Conservation (phyloP, 2,888 invertebrate species). For the Hermaeophaga mercurialis region DNA sequence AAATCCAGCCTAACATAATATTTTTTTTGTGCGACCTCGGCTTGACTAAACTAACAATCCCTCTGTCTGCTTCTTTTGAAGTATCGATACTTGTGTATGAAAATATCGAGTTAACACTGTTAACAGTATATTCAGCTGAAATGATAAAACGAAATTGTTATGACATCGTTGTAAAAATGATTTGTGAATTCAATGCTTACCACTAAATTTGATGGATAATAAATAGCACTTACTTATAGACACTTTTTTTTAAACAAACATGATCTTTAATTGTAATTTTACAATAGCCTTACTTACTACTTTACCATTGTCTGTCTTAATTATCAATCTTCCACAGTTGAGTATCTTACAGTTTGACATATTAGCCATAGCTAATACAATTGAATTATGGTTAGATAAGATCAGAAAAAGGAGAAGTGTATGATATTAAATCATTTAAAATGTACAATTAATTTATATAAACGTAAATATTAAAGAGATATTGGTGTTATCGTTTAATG, state of each 20-base stretch:
- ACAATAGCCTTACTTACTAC: too few relatives aligned
- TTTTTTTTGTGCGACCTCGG: not conserved
- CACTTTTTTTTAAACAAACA: too few relatives aligned
- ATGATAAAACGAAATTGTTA: not conserved
- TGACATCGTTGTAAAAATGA: not conserved
- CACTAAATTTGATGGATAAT: too few relatives aligned
- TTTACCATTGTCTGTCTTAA: too few relatives aligned
- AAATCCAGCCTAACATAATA: conserved; percentile 11
- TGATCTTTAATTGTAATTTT: too few relatives aligned
- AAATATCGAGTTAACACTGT: not conserved
- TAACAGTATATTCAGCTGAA: conserved; percentile 23
- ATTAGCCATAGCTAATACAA: too few relatives aligned
- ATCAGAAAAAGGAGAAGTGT: not conserved
- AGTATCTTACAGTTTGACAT: too few relatives aligned
- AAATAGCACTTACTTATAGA: too few relatives aligned
- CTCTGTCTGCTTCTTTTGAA: not conserved
- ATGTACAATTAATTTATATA: conserved; percentile 1
- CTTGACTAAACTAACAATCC: conserved; percentile 2
- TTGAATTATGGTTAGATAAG: not conserved
- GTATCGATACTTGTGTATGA: not conserved
- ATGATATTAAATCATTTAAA: not conserved
- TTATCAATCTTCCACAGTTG: too few relatives aligned
- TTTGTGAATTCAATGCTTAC: not conserved
- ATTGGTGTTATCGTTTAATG: conserved; percentile 5
- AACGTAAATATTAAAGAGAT: conserved; percentile 1